Base-by-base conservation (phyloP, 2,113 vertebrate species). In the Larimichthys crocea region DNA sequence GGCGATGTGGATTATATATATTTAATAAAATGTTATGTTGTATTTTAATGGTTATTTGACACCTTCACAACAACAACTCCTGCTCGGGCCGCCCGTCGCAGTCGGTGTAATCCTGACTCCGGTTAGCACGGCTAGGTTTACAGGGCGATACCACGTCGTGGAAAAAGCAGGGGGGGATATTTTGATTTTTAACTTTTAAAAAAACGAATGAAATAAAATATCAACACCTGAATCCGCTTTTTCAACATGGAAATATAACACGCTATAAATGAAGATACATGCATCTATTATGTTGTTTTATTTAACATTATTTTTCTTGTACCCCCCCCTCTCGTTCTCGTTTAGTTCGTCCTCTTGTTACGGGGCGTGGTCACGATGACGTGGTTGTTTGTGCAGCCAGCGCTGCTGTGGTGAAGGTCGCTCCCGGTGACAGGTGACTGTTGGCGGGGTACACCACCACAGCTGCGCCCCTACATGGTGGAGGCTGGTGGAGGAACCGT, bases 361-460 rank as follows among this genome's bases (percentile, higher is more conserved):
- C 20, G 48, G 49, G 87, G 81, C 87, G 88, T 72, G 79, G 66
- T 29, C 17, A 57, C 3, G 3, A 65, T 84, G 87, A 93, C 87
- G 91, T 74, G 6, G 0, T 81, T 40, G 76, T 91, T 90, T 91
- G 80, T 90, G 84, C 62, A 76, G 86, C 40, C 62, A 76, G 86
- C 40, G 22, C 29, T 49, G 56, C 14, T 10, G 22, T 53, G 66
- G 69, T 84, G 76, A 92, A 86, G 83, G 81, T 87, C 84, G 84
- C 74, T 17, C 48, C 73, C 62, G 3, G 8, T 76, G 81, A 83
- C 92, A 91, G 88, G 73, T 89, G 86, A 87, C 26, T 63, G 52
- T 16, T 17, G 20, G 24, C 57, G 6, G 44, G 44, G 35, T 57
- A 46, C 62, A 59, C 10, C 44, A 3, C 17, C 20, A 4, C 11